phyloP scores from a whole-genome alignment of 2,888 invertebrate genomes.

The Xiphydria camelus region DNA sequence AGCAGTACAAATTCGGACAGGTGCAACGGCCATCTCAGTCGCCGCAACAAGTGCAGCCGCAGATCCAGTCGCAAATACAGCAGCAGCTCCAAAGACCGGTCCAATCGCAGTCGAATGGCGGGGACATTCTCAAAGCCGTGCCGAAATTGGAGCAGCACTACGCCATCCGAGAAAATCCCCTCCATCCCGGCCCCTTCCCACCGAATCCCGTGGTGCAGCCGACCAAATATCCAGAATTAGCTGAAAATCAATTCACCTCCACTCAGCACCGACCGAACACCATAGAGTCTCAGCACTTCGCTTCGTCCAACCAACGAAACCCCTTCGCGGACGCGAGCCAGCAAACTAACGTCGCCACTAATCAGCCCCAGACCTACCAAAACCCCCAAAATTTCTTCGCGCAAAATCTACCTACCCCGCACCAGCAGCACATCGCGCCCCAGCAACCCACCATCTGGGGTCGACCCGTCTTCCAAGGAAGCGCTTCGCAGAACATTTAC shows the following conservation, averaged over 20 bases:
- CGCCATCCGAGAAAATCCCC: conserved; percentile 53
- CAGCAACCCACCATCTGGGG: conserved; percentile 44
- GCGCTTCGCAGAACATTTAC: conserved; percentile 44
- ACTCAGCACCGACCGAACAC: conserved; percentile 51
- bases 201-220: conserved; percentile 38
- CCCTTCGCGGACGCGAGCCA: conserved; percentile 33
- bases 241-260: conserved; percentile 62
- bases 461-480: conserved; percentile 36
- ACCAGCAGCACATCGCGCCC: conserved; percentile 29
- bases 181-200: conserved; percentile 53
- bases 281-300: conserved; percentile 48
- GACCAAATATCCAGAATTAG: conserved; percentile 26
- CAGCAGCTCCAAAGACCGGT: conserved; percentile 38
- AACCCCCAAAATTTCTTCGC: conserved; percentile 47
- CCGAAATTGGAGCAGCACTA: conserved; percentile 79
- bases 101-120: conserved; percentile 59
- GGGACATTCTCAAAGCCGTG: conserved; percentile 76
- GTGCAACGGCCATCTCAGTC: conserved; percentile 41
- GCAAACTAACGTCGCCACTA: too few relatives aligned
- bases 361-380: conserved; percentile 35
- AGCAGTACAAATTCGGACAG: conserved; percentile 49
- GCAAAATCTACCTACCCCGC: conserved; percentile 37
- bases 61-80: conserved; percentile 58
- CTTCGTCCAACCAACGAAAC: conserved; percentile 31
- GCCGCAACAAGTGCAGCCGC: conserved; percentile 55